Evolutionary conservation across 2,113 vertebrate species (phyloP).

Genomic region (Bubo bubo): DNA sequence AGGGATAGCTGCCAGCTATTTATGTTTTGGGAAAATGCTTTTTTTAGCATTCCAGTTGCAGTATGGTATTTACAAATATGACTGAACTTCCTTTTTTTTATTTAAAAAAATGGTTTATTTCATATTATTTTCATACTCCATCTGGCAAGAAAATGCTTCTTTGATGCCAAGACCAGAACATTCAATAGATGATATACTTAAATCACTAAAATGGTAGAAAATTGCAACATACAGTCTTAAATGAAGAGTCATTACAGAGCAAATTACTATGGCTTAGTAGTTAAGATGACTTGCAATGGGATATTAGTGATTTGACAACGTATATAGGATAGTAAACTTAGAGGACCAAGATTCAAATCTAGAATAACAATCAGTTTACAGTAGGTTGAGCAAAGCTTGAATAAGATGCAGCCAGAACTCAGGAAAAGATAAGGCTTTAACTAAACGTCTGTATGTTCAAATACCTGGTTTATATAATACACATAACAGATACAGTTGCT

Average conservation of each 20-base stretch:
- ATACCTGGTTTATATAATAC: background rate
- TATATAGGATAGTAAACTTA: background rate
- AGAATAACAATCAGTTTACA: background rate
- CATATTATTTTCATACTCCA: background rate
- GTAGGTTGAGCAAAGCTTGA: background rate
- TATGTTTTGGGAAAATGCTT: background rate
- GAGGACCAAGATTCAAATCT: background rate
- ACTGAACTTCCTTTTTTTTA: background rate
- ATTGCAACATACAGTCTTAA: background rate
- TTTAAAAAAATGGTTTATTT: background rate
- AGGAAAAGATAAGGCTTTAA: background rate
- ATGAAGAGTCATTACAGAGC: background rate
- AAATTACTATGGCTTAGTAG: background rate
- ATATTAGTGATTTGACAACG: background rate
- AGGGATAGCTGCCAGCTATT: background rate
- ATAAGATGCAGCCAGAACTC: background rate
- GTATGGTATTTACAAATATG: background rate
- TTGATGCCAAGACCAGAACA: background rate
- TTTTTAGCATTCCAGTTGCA: background rate
- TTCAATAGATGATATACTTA: background rate
- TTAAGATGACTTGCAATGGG: background rate
- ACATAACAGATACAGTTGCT: background rate
- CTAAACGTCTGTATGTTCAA: background rate
- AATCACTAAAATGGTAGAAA: background rate
- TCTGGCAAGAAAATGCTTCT: background rate